Evolutionary conservation across 2,113 vertebrate species (phyloP).

Genomic region (Amphilophus citrinellus): DNA sequence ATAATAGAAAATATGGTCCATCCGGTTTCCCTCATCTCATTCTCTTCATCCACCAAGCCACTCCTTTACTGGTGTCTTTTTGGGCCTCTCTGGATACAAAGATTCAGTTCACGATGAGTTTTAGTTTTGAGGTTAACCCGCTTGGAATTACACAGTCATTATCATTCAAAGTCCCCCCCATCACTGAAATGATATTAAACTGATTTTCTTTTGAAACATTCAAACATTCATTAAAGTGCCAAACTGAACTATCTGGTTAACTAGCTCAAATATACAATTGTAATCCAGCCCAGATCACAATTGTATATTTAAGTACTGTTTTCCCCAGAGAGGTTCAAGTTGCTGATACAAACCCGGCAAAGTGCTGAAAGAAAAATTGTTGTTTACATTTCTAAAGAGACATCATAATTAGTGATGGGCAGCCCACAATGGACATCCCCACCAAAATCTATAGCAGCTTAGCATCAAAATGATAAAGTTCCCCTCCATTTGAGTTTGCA

Average conservation of each 20-base stretch:
- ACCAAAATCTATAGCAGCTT: slow-evolving; percentile 6
- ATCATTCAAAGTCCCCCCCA: not conserved
- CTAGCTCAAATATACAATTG: not conserved
- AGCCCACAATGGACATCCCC: not conserved
- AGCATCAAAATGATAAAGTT: not conserved
- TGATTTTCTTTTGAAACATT: not conserved
- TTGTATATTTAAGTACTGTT: not conserved
- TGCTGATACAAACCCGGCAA: not conserved
- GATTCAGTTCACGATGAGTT: not conserved
- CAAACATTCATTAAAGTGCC: not conserved
- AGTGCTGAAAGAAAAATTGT: not conserved
- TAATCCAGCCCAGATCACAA: not conserved
- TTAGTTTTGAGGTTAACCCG: not conserved
- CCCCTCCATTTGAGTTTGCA: not conserved
- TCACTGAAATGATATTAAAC: not conserved
- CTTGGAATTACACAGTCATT: not conserved
- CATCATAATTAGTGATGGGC: slow-evolving; percentile 20
- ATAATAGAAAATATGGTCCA: not conserved
- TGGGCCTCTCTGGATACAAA: not conserved
- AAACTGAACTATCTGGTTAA: not conserved
- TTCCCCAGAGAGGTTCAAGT: not conserved
- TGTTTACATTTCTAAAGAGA: not conserved
- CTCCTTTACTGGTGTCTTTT: not conserved
- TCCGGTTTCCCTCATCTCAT: slow-evolving; percentile 4
- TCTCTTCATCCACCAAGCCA: not conserved